These are phyloP conservation scores for Lasioglossum villosulum DNA, from an alignment of 2,888 invertebrate species.

Conservation along the genomic window DNA sequence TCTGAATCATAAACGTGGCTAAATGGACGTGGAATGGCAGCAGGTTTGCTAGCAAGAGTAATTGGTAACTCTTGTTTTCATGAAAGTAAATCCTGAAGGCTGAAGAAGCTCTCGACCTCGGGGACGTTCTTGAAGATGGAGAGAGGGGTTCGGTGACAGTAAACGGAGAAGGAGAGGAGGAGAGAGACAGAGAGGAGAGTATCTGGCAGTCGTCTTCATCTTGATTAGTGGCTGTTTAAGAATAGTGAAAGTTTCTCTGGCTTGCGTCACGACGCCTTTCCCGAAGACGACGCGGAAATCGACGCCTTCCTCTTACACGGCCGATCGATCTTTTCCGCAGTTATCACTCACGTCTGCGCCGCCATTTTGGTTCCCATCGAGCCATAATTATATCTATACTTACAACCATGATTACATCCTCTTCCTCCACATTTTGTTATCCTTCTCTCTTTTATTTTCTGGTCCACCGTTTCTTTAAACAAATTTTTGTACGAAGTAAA, in stretches of 20 bases:
- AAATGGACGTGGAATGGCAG: not conserved
- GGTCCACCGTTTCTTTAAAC: not conserved
- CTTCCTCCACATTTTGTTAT: not conserved
- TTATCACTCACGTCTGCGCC: conserved; percentile 2
- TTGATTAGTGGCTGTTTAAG: conserved; percentile 66
- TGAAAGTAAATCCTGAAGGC: conserved; percentile 32
- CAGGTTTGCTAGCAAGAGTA: not conserved
- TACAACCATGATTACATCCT: not conserved
- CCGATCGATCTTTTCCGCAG: conserved; percentile 52
- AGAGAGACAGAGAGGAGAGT: not conserved
- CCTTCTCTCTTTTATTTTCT: not conserved
- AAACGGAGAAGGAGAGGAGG: not conserved
- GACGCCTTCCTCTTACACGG: conserved; percentile 59
- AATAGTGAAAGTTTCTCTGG: conserved; percentile 66
- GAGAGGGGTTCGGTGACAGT: conserved; percentile 6
- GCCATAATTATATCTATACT: not conserved
- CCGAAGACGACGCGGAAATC: conserved; percentile 62
- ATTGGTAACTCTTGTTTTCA: conserved; percentile 31
- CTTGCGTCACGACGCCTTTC: conserved; percentile 62
- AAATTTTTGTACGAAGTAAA: too few relatives aligned
- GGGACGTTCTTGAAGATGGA: conserved; percentile 23
- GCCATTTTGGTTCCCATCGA: not conserved
- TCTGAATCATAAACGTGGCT: not conserved
- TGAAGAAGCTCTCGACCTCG: conserved; percentile 26
- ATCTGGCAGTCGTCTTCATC: conserved; percentile 58